These are phyloP conservation scores for Thalassarche chlororhynchos DNA, from an alignment of 2,113 vertebrate genomes.

Conservation along the genomic window DNA sequence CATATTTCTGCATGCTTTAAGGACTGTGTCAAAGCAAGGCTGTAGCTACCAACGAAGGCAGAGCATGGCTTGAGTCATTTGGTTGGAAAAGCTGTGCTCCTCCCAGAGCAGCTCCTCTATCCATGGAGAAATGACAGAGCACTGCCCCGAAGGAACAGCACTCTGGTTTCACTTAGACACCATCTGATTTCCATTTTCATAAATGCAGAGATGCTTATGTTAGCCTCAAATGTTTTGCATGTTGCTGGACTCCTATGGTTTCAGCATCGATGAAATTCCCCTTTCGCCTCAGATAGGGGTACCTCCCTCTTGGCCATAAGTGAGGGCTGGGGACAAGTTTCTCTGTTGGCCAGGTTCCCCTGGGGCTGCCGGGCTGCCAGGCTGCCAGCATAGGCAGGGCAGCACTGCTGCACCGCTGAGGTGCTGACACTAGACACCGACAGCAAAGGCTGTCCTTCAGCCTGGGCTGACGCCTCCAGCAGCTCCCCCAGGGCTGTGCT, in stretches of 20 bases:
- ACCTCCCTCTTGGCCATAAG: background rate
- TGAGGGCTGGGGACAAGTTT: background rate
- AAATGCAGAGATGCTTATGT: background rate
- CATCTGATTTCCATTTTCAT: background rate
- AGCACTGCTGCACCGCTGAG: background rate
- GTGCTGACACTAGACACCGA: background rate
- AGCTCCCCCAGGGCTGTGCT: background rate
- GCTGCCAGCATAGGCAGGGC: background rate
- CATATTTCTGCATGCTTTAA: background rate
- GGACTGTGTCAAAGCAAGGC: background rate
- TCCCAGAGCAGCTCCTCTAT: background rate
- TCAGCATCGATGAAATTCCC: background rate
- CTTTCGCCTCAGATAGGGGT: background rate
- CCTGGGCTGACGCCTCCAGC: background rate
- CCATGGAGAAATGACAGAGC: background rate
- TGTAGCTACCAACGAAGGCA: background rate
- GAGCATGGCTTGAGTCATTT: background rate
- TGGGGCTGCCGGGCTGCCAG: background rate
- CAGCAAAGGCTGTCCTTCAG: background rate
- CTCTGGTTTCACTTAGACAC: background rate
- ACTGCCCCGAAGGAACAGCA: background rate
- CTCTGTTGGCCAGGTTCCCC: background rate
- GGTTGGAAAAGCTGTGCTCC: background rate
- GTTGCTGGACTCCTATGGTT: background rate
- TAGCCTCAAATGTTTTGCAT: background rate